A percentile compares a stretch with the other conserved stretches of the same genome.
Evolutionary conservation across 23 tunicate genomes (phyloP).

Genomic region (Trididemnum clinides): DNA sequence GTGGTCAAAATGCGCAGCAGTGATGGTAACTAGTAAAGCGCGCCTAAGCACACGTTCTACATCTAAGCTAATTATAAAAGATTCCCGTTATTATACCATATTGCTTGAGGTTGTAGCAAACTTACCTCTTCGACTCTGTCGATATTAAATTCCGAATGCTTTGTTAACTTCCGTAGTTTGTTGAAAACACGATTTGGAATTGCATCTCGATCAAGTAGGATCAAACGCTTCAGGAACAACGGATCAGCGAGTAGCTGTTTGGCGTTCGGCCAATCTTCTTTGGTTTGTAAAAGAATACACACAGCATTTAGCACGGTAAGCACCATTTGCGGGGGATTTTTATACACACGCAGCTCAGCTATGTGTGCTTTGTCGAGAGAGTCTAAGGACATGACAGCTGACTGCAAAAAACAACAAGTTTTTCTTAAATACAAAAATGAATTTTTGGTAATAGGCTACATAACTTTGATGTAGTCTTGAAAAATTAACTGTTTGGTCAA

Average conservation of each 20-base stretch:
- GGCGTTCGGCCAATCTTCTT: constrained; percentile 76
- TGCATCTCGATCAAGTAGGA: constrained; percentile 79
- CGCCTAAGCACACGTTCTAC: too few relatives aligned
- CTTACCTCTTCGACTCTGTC: constrained; percentile 74
- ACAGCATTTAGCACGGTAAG: constrained; percentile 93
- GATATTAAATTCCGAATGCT: constrained; percentile 62
- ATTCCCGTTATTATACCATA: neutral
- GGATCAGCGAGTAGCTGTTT: constrained; percentile 77
- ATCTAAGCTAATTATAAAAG: neutral
- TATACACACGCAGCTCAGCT: constrained; percentile 83
- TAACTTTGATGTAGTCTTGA: too few relatives aligned
- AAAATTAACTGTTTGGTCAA: too few relatives aligned
- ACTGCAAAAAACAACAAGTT: too few relatives aligned
- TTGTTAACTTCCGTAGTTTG: constrained; percentile 71
- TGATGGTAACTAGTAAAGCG: too few relatives aligned
- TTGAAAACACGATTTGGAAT: constrained; percentile 71
- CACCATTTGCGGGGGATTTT: constrained; percentile 84
- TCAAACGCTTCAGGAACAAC: constrained; percentile 68
- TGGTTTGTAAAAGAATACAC: constrained; percentile 66
- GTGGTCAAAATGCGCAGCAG: too few relatives aligned
- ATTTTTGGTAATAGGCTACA: too few relatives aligned
- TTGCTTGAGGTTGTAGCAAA: too few relatives aligned
- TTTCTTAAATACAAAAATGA: too few relatives aligned
- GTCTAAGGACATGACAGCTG: constrained; percentile 82
- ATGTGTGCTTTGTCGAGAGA: constrained; percentile 88